Conservation (phyloP, 2,797 vertebrate species). For the Phalloptychus januarius region DNA sequence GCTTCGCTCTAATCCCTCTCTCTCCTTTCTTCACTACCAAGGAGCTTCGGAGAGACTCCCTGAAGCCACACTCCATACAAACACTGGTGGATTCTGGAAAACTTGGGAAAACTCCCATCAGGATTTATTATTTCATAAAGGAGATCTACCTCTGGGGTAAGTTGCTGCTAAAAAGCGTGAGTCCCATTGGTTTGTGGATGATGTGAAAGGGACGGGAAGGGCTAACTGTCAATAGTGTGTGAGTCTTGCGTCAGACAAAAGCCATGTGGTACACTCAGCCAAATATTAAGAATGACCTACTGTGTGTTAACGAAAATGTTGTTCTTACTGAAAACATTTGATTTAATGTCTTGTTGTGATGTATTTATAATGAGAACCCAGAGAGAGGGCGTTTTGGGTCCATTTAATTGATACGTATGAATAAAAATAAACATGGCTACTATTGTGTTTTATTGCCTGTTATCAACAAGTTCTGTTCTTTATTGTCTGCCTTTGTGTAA, state of each 20-base stretch:
- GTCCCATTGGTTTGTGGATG: slow-evolving; percentile 28
- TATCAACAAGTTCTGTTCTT: slow-evolving; percentile 4
- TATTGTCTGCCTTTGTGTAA: slow-evolving; percentile 1
- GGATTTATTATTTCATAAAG: slow-evolving; percentile 36
- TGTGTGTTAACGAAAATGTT: slow-evolving; percentile 1
- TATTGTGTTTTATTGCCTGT: not conserved
- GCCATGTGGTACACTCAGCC: slow-evolving; percentile 55
- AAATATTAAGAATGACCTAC: slow-evolving; percentile 11
- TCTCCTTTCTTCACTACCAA: slow-evolving; percentile 60
- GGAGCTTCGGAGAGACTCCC: slow-evolving; percentile 60
- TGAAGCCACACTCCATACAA: slow-evolving; percentile 50
- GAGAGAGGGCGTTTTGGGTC: not conserved
- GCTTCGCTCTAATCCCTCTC: slow-evolving; percentile 60
- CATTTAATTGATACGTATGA: not conserved
- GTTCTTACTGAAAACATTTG: not conserved
- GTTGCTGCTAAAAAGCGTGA: slow-evolving; percentile 35
- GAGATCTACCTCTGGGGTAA: slow-evolving; percentile 51
- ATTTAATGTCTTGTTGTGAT: not conserved
- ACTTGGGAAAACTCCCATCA: not conserved
- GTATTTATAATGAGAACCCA: not conserved
- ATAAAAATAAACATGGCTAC: not conserved
- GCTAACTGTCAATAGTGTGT: slow-evolving; percentile 69
- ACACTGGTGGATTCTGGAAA: slow-evolving; percentile 37
- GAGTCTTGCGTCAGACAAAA: slow-evolving; percentile 81
- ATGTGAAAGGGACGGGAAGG: slow-evolving; percentile 44